These are phyloP conservation scores for Sebastes steindachneri DNA, from an alignment of 2,797 vertebrate genomes.

Conservation along the genomic window DNA sequence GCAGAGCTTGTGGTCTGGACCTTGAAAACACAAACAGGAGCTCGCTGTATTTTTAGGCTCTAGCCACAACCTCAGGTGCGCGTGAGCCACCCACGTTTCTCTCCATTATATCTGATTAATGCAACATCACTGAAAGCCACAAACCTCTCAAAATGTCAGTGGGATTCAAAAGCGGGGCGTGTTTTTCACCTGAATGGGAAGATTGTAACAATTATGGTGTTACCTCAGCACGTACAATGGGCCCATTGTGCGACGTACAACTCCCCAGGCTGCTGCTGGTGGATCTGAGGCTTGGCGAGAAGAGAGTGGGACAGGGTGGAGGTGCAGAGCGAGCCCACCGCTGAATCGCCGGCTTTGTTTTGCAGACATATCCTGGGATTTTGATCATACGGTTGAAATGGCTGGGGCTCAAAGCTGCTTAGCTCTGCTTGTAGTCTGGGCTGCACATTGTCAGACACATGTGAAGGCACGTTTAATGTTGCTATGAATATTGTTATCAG, in stretches of 20 bases:
- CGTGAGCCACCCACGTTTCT: constrained; percentile 34
- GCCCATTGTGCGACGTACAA: constrained; percentile 64
- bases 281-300: constrained; percentile 71
- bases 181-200: constrained; percentile 75
- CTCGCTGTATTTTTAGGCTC: background rate
- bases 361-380: constrained; percentile 71
- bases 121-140: constrained; percentile 43
- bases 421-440: constrained; percentile 36
- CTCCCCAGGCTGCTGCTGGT: constrained; percentile 63
- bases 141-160: constrained; percentile 53
- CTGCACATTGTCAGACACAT: constrained; percentile 38
- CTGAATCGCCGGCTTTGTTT: constrained; percentile 78
- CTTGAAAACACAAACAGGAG: constrained; percentile 39
- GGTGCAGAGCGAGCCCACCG: constrained; percentile 57
- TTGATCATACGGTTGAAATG: constrained; percentile 67
- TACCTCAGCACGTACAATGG: constrained; percentile 73
- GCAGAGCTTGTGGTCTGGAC: constrained; percentile 21
- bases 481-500: background rate
- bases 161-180: constrained; percentile 53
- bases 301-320: constrained; percentile 55
- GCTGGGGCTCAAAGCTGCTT: constrained; percentile 60
- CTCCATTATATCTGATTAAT: constrained; percentile 56
- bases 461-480: constrained; percentile 39
- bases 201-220: constrained; percentile 77
- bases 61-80: constrained; percentile 43